Evolutionary conservation across 2,797 vertebrate genomes (phyloP), one percentile per base, ranked within the genome.

Genomic region (Amblyraja radiata): DNA sequence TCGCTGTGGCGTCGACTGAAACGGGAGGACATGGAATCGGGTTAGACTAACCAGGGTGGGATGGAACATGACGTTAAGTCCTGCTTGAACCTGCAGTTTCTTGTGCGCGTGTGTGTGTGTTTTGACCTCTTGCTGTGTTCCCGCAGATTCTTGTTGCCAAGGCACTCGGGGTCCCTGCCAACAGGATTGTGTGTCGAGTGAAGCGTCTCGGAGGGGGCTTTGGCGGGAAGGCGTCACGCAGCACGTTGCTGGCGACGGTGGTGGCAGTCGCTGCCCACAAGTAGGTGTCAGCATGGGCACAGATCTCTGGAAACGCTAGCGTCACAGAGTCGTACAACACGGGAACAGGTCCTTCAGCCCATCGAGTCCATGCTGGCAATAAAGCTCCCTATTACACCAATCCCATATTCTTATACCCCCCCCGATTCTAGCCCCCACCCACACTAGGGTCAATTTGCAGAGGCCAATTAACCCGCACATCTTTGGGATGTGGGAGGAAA

Each of bases 151-250:
- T 97, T 94, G 96, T 97, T 93, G 98, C 98, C 63, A 96, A 95
- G 65, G 97, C 96, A 1, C 65, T 99, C 94, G 98, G 98, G 1
- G 95, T 99, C 25, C 97, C 98, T 9, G 96, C 95, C 18, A 99
- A 97, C 94, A 95, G 97, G 0, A 94, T 99, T 93, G 94, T 98
- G 81, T 97, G 98, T 80, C 96, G 98, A 74, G 98, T 99, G 93
- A 99, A 99, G 95, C 96, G 99, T 95, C 97, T 99, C 96, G 99
- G 99, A 46, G 99, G 99, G 93, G 98, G 98, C 92, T 99, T 99
- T 83, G 98, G 99, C 14, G 99, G 99, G 39, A 99, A 99, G 94
- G 98, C 99, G 94, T 97, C 97, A 0, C 96, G 98, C 16, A 97
- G 94, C 93, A 97, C 96, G 0, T 0, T 98, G 65, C 73, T 99